phyloP scores from a whole-genome alignment of 2,888 invertebrate genomes.

The Ischnus inquisitorius region DNA sequence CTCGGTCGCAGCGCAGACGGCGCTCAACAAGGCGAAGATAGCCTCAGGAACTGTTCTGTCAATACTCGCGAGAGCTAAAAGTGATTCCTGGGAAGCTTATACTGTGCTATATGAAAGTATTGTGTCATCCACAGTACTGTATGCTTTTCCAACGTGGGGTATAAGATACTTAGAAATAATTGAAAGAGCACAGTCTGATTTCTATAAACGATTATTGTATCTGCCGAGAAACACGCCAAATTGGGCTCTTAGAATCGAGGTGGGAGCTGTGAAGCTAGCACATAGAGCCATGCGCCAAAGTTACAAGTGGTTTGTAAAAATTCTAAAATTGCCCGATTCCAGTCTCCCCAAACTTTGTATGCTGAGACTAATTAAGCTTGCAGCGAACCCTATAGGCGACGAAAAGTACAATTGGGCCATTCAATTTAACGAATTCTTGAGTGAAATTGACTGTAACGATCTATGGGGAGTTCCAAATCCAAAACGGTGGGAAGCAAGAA shows the following conservation, averaged over 20 bases:
- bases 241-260: conserved; percentile 18
- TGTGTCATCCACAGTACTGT: too few relatives aligned
- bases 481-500: conserved; percentile 7
- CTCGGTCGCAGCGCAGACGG: conserved; percentile 11
- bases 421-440: conserved; percentile 32
- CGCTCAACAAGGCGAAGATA: conserved; percentile 18
- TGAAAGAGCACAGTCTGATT: too few relatives aligned
- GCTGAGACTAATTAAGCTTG: not conserved
- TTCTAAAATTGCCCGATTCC: conserved; percentile 3
- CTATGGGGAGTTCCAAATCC: conserved; percentile 43
- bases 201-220: conserved; percentile 24
- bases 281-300: conserved; percentile 8
- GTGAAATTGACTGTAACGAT: not conserved
- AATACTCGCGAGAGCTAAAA: too few relatives aligned
- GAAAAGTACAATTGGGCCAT: conserved; percentile 34
- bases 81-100: too few relatives aligned
- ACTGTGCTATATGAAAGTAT: too few relatives aligned
- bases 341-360: conserved; percentile 18
- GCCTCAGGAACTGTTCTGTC: conserved; percentile 2
- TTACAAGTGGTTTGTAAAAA: conserved; percentile 41
- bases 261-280: not conserved
- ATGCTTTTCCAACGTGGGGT: too few relatives aligned
- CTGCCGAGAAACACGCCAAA: conserved; percentile 22
- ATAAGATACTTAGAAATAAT: too few relatives aligned
- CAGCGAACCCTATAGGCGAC: not conserved